Percentiles rank a stretch among this genome's conserved stretches.
Evolutionary conservation across 2,888 invertebrate genomes (phyloP).

Genomic region (Hermodice carunculata): DNA sequence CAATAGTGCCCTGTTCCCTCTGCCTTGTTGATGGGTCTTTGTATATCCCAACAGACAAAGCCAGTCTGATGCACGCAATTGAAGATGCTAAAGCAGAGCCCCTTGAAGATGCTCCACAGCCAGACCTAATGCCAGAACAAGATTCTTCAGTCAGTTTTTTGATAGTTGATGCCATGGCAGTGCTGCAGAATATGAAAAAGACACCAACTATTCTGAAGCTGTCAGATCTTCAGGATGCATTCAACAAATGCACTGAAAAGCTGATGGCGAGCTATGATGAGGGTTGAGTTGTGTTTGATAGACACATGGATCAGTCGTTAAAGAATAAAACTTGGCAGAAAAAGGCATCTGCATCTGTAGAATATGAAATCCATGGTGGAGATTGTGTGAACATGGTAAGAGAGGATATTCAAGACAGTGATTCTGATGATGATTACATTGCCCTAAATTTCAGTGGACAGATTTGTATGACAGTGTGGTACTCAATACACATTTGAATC

Average conservation of each 20-base stretch:
- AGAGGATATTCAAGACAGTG: too few relatives aligned
- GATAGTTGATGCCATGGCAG: constrained; percentile 26
- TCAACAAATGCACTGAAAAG: background rate
- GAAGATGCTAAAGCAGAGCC: constrained; percentile 2
- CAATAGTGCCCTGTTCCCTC: constrained; percentile 15
- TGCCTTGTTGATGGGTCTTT: constrained; percentile 26
- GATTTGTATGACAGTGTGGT: too few relatives aligned
- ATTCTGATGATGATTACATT: too few relatives aligned
- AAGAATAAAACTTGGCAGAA: constrained; percentile 14
- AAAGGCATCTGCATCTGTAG: constrained; percentile 8
- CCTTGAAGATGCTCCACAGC: background rate
- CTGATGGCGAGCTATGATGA: background rate
- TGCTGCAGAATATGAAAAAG: constrained; percentile 24
- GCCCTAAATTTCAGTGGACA: too few relatives aligned
- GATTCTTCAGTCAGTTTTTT: background rate
- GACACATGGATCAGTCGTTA: constrained; percentile 14
- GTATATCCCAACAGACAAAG: constrained; percentile 23
- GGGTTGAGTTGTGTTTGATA: constrained; percentile 12
- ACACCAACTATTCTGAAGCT: constrained; percentile 2
- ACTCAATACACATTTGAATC: too few relatives aligned
- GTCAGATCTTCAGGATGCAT: constrained; percentile 9
- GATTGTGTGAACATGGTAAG: too few relatives aligned
- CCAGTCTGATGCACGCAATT: constrained; percentile 22
- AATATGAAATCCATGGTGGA: constrained; percentile 18
- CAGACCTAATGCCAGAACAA: too few relatives aligned